phyloP scores from a whole-genome alignment of 23 tunicate genomes.

The Pegea sp. region DNA sequence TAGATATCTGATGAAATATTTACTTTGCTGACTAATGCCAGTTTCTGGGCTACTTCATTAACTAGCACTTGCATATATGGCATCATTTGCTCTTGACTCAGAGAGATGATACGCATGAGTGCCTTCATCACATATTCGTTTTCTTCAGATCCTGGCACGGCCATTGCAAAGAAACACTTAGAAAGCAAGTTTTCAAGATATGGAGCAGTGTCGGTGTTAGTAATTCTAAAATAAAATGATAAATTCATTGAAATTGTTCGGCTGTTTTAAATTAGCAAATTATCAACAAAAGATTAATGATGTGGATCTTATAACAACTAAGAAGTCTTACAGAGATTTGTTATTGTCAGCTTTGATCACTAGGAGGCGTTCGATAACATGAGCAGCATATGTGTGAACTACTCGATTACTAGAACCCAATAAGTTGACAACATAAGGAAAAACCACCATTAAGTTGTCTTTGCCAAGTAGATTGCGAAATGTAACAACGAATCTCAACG shows the following conservation, averaged over 20 bases:
- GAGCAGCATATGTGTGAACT: conserved; percentile 90
- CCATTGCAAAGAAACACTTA: conserved; percentile 30
- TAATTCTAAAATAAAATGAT: conserved; percentile 8
- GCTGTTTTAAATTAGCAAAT: neutral
- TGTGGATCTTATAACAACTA: neutral
- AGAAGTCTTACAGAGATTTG: conserved; percentile 29
- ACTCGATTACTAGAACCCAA: conserved; percentile 26
- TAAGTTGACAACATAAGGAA: conserved; percentile 27
- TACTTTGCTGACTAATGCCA: too few species aligned
- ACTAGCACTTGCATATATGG: conserved; percentile 53
- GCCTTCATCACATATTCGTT: conserved; percentile 89
- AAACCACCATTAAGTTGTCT: conserved; percentile 15
- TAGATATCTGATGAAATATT: too few species aligned
- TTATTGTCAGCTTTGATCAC: conserved; percentile 33
- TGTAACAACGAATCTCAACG: conserved; percentile 63
- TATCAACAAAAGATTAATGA: neutral
- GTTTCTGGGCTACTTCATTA: conserved; percentile 38
- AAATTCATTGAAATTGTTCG: neutral
- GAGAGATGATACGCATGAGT: conserved; percentile 41
- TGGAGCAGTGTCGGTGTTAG: conserved; percentile 34
- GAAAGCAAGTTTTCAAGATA: conserved; percentile 25
- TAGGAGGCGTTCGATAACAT: conserved; percentile 66
- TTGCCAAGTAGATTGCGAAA: conserved; percentile 57
- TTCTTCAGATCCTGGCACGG: conserved; percentile 41
- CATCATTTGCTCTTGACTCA: conserved; percentile 19